Base-by-base conservation (phyloP, 2,113 vertebrate species). In the Opisthocomus hoazin region DNA sequence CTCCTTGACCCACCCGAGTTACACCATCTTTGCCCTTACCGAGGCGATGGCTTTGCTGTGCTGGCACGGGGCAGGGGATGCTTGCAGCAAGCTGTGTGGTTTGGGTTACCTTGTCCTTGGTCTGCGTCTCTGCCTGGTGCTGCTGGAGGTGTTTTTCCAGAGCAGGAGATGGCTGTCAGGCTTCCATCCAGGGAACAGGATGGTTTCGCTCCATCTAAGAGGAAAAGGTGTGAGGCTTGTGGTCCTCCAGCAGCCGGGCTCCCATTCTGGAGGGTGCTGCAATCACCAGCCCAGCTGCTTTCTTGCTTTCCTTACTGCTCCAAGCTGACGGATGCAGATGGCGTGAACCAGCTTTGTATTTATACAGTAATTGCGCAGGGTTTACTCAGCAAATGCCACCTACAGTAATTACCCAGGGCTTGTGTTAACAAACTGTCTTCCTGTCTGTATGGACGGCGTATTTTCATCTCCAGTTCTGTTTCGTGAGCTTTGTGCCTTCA, bases 371-470 rank as follows among this genome's bases (percentile, higher is more conserved):
- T 96, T 97, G 92, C 71, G 30, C 92, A 54, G 93, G 70, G 89
- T 98, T 97, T 97, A 94, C 97, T 96, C 73, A 90, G 85, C 84
- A 96, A 96, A 97, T 97, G 97, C 74, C 92, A 87, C 94, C 56
- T 84, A 36, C 76, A 18, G 64, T 84, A 96, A 97, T 97, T 97
- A 90, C 56, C 84, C 81, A 6, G 76, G 53, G 48, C 79, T 92
- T 63, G 58, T 78, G 80, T 91, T 93, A 94, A 86, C 93, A 80
- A 94, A 87, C 32, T 58, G 63, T 89, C 90, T 81, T 84, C 82
- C 93, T 94, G 73, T n/a, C n/a, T n/a, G n/a, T n/a, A n/a, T n/a
- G n/a, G n/a, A n/a, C n/a, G n/a, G n/a, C n/a, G n/a, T n/a, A n/a
- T n/a, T n/a, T n/a, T n/a, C n/a, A n/a, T n/a, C n/a, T n/a, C n/a